A percentile compares a stretch with the other conserved stretches of the same genome.
Evolutionary conservation across 2,113 vertebrate species (phyloP).

Genomic region (Sinocyclocheilus maitianheensis): DNA sequence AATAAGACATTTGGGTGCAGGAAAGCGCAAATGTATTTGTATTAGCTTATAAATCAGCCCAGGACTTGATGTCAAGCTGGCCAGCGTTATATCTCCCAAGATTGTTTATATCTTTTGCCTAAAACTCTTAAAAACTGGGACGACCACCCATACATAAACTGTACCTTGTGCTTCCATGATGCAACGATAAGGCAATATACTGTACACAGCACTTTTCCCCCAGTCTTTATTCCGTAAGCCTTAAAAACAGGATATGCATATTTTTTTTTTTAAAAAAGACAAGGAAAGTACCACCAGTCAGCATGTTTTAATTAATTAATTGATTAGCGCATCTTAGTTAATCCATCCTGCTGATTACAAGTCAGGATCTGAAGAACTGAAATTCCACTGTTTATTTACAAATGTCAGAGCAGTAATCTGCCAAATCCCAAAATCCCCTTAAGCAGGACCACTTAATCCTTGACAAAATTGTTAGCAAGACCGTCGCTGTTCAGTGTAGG

Average conservation of each 20-base stretch:
- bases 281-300: slow-evolving; percentile 38
- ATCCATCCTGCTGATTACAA: slow-evolving; percentile 65
- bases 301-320: slow-evolving; percentile 58
- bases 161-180: slow-evolving; percentile 37
- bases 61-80: not conserved
- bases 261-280: not conserved
- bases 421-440: slow-evolving; percentile 73
- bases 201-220: slow-evolving; percentile 51
- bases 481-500: slow-evolving; percentile 8
- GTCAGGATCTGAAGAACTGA: slow-evolving; percentile 68
- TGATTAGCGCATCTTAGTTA: slow-evolving; percentile 56
- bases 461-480: slow-evolving; percentile 64
- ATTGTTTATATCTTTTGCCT: slow-evolving; percentile 7
- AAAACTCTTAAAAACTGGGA: slow-evolving; percentile 35
- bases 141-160: slow-evolving; percentile 33
- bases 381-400: slow-evolving; percentile 75
- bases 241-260: slow-evolving; percentile 19
- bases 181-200: slow-evolving; percentile 45
- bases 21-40: not conserved
- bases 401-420: slow-evolving; percentile 72
- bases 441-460: slow-evolving; percentile 72
- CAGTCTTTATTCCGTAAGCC: not conserved
- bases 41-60: slow-evolving; percentile 11
- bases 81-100: not conserved
- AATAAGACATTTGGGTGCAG: not conserved